phyloP scores from a whole-genome alignment of 2,113 vertebrate species.

The Aix galericulata region DNA sequence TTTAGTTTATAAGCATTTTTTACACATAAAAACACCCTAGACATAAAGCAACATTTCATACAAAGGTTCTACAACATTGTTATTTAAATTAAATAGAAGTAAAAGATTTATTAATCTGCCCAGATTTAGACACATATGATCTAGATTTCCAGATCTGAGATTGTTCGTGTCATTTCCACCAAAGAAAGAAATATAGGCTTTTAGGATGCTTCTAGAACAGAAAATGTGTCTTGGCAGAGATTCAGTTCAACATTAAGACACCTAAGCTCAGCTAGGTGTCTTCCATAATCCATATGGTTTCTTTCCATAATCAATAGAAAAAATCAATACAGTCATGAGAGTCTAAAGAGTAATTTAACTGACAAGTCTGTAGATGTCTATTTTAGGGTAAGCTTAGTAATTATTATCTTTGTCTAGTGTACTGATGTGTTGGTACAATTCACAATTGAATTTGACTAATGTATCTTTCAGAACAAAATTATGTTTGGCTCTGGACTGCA shows the following conservation, averaged over 20 bases:
- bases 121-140: neutral
- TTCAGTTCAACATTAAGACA: neutral
- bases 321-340: neutral
- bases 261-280: neutral
- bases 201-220: neutral
- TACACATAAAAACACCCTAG: neutral
- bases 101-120: neutral
- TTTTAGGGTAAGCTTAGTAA: neutral
- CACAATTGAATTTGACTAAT: neutral
- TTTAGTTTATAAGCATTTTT: neutral
- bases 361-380: neutral
- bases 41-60: neutral
- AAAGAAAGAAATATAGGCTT: neutral
- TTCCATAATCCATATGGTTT: neutral
- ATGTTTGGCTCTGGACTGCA: neutral
- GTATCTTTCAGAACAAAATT: neutral
- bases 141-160: neutral
- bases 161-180: rapidly evolving
- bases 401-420: neutral
- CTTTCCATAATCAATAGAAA: neutral
- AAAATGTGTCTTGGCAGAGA: neutral
- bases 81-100: neutral
- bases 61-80: neutral
- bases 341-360: neutral
- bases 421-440: neutral